Conservation (phyloP, 2,113 vertebrate genomes). For the Amphiprion ocellaris region DNA sequence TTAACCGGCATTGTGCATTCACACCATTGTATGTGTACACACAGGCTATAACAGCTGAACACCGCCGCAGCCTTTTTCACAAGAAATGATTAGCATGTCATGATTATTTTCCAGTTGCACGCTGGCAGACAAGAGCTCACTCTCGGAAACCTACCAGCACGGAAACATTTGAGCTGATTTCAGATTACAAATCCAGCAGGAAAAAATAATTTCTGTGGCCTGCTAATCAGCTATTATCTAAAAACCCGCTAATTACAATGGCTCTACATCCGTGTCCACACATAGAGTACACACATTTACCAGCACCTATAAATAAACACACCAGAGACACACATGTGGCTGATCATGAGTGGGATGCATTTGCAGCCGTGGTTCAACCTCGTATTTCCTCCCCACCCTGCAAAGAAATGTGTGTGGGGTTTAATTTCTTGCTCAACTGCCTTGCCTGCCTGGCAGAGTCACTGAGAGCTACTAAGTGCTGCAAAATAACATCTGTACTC, state of each 20-base stretch:
- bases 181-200: background rate
- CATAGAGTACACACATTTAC: background rate
- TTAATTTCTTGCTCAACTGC: constrained; percentile 10
- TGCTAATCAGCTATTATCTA: background rate
- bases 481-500: constrained; percentile 52
- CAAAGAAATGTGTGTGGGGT: constrained; percentile 39
- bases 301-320: constrained; percentile 11
- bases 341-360: constrained; percentile 41
- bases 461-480: constrained; percentile 12
- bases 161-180: background rate
- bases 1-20: constrained; percentile 16
- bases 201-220: background rate
- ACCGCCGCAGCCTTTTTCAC: constrained; percentile 7
- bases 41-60: background rate
- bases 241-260: background rate
- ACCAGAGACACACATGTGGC: constrained; percentile 23
- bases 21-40: background rate
- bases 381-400: constrained; percentile 52
- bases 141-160: background rate
- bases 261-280: background rate
- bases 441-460: constrained; percentile 10
- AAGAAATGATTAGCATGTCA: background rate
- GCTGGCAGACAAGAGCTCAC: background rate
- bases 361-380: constrained; percentile 27
- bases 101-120: constrained; percentile 5